Evolutionary conservation across 2,888 invertebrate species (phyloP).

Genomic region (Athalia circularis): DNA sequence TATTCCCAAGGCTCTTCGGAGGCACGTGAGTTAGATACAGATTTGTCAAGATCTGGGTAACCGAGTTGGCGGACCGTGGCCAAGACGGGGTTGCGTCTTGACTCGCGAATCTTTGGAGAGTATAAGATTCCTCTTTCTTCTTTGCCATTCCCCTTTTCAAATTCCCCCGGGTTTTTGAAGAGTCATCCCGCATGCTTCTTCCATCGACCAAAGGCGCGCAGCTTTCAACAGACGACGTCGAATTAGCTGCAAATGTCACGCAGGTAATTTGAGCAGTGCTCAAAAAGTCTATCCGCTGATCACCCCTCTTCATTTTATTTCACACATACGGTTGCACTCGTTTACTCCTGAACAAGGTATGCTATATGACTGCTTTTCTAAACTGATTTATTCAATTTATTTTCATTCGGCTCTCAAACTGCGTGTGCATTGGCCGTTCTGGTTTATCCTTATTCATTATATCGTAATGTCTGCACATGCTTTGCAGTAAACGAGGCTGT

Average conservation of each 20-base stretch:
- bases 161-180: slow-evolving; percentile 14
- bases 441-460: slow-evolving; percentile 9
- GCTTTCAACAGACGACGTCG: no score
- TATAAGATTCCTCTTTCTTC: not conserved
- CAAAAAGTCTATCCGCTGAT: no score
- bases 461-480: slow-evolving; percentile 11
- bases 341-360: not conserved
- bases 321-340: no score
- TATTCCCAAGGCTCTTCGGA: slow-evolving; percentile 44
- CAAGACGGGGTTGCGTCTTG: slow-evolving; percentile 31
- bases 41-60: slow-evolving; percentile 44
- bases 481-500: slow-evolving; percentile 4
- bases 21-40: slow-evolving; percentile 46
- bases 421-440: no score
- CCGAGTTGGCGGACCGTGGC: slow-evolving; percentile 31
- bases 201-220: not conserved
- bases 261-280: no score
- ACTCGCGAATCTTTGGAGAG: slow-evolving; percentile 24
- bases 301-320: no score
- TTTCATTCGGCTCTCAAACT: not conserved
- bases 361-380: not conserved
- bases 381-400: slow-evolving; percentile 13
- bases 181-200: slow-evolving; percentile 11
- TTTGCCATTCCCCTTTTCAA: slow-evolving; percentile 19
- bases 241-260: no score